A percentile compares a stretch with the other conserved stretches of the same genome.
phyloP scores from a whole-genome alignment of 2,113 vertebrate genomes.

The Petromus typicus region DNA sequence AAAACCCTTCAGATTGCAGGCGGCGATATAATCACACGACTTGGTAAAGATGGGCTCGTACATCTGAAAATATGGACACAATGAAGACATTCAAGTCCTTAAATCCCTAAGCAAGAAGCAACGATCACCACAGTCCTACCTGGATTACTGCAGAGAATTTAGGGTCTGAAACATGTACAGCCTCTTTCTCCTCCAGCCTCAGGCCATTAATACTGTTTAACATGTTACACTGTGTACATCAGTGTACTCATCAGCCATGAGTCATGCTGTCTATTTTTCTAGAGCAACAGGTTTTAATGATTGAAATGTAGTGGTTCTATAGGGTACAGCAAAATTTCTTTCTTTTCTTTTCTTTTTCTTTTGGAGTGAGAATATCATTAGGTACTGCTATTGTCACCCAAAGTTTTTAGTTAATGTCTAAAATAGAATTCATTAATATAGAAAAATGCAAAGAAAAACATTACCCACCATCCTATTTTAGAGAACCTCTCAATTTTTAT shows the following conservation, averaged over 20 bases:
- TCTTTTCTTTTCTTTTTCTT: not conserved
- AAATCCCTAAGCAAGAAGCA: conserved; percentile 18
- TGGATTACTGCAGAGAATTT: not conserved
- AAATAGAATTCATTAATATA: conserved; percentile 1
- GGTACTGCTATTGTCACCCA: not conserved
- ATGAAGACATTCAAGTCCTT: conserved; percentile 8
- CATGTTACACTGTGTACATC: not conserved
- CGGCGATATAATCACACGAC: not conserved
- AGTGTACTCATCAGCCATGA: not conserved
- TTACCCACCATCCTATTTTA: not conserved
- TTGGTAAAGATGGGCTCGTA: conserved; percentile 33
- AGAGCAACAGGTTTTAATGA: conserved; percentile 20
- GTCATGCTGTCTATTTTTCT: not conserved
- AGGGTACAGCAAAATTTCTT: not conserved
- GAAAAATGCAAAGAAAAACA: conserved; percentile 28
- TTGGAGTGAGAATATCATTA: not conserved
- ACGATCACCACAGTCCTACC: not conserved
- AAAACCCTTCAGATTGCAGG: conserved; percentile 59
- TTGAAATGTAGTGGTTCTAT: conserved; percentile 25
- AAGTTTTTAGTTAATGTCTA: conserved; percentile 56
- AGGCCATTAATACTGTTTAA: not conserved
- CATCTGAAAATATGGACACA: conserved; percentile 20
- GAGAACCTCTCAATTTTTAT: conserved; percentile 16
- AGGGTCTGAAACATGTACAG: not conserved
- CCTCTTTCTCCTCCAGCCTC: too few relatives aligned